Percentiles rank a stretch among this genome's conserved stretches.
These are phyloP conservation scores for Pristionchus exspectatus DNA, from an alignment of 2,888 invertebrate species.

Conservation along the genomic window DNA sequence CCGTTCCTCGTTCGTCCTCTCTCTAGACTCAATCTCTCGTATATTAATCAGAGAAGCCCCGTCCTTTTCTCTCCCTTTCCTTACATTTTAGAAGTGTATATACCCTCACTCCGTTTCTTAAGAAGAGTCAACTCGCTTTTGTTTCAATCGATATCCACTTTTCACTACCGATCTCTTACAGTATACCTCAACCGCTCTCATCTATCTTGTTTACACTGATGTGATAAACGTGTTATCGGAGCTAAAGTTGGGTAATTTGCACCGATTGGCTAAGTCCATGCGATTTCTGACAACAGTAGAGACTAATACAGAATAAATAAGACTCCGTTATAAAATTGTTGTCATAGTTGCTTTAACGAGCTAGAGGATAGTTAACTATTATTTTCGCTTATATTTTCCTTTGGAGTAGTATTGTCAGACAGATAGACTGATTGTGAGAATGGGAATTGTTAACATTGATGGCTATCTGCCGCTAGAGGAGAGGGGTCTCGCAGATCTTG, in stretches of 20 bases:
- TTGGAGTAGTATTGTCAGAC: no score
- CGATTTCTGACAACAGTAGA: background rate
- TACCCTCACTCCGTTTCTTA: background rate
- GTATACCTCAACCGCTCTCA: background rate
- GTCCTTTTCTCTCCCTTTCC: background rate
- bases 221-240: background rate
- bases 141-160: background rate
- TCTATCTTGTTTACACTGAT: background rate
- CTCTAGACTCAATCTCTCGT: background rate
- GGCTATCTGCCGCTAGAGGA: no score
- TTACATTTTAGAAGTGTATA: background rate
- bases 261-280: conserved; percentile 21
- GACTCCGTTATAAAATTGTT: no score
- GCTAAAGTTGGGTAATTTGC: background rate
- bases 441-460: no score
- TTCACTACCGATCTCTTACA: conserved; percentile 26
- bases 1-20: background rate
- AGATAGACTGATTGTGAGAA: no score
- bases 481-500: no score
- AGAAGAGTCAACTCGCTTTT: background rate
- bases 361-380: no score
- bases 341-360: no score
- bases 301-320: no score
- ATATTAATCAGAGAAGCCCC: conserved; percentile 31
- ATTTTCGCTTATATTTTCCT: no score